These are phyloP conservation scores for Synanthedon vespiformis DNA, from an alignment of 2,888 invertebrate genomes.

Conservation along the genomic window DNA sequence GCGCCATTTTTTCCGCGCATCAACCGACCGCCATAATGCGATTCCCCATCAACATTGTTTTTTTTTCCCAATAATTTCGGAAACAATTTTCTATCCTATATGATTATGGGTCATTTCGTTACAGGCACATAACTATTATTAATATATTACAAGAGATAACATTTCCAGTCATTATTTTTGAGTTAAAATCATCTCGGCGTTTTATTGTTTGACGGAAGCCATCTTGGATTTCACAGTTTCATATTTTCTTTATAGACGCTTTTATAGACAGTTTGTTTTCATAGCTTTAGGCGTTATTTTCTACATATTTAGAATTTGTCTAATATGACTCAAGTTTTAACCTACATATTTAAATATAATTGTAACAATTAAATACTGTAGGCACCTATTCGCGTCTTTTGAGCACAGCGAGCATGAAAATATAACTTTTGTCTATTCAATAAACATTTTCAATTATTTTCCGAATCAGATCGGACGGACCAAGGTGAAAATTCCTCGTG, in stretches of 20 bases:
- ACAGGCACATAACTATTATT: conserved; percentile 59
- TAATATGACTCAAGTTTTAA: too few species aligned
- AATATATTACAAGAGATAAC: conserved; percentile 49
- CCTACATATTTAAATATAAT: too few species aligned
- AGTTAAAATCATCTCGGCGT: conserved; percentile 18
- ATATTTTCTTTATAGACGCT: conserved; percentile 10
- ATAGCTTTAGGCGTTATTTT: too few species aligned
- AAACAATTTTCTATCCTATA: conserved; percentile 67
- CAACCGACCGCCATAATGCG: conserved; percentile 39
- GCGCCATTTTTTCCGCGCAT: conserved; percentile 53
- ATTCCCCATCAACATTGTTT: conserved; percentile 53
- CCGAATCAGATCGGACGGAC: too few species aligned
- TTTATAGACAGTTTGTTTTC: too few species aligned
- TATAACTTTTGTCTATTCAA: too few species aligned
- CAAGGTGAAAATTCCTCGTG: background rate
- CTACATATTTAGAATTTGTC: too few species aligned
- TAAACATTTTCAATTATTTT: too few species aligned
- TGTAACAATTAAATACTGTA: too few species aligned
- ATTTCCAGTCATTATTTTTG: conserved; percentile 31
- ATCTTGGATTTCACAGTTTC: conserved; percentile 9
- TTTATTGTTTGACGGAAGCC: conserved; percentile 10
- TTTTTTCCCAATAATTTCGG: conserved; percentile 39
- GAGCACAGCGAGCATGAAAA: too few species aligned
- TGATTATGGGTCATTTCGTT: conserved; percentile 62
- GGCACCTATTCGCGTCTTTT: too few species aligned